Evolutionary conservation across 2,113 vertebrate species (phyloP), one percentile per base, ranked within the genome.

Genomic region (Leptosomus discolor): DNA sequence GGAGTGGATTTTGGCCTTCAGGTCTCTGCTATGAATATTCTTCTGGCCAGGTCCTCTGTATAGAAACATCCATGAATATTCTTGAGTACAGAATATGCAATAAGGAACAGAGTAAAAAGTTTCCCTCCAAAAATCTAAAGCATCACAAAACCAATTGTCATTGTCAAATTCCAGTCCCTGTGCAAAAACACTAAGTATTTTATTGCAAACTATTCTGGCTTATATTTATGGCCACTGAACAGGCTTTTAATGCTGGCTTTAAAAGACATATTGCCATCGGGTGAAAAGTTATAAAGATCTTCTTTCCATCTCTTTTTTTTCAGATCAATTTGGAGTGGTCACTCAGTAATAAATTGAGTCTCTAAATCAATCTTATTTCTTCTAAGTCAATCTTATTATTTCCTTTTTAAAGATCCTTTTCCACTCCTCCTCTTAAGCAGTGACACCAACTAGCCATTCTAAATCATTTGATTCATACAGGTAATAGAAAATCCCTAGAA

Each of bases 401-500:
- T 94, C 23, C 6, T 36, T 94, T 90, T 84, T 67, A 67, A 63
- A 94, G 41, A 87, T 67, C 24, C 6, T 5, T 92, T 94, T 84
- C 12, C 29, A 43, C 18, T 85, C 18, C 29, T 84, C 46, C 51
- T 74, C 41, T 50, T 88, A 74, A 70, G 19, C 39, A 60, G 26
- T 65, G 48, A n/a, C 24, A 82, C 43, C n/a, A 87, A 65, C 41
- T 51, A 21, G 11, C 6, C 3, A 80, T 89, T 94, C 79, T 27
- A 92, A 95, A 85, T 87, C 0, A 69, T 41, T 71, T 89, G 22
- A 89, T 87, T 94, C 91, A 85, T 71, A 57, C 0, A 1, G 13
- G 67, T 74, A 80, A 69, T 68, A 64, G 70, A 69, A 92, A 95
- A 93, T 84, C 85, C 88, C 91, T 68, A 85, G 91, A 92, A 94